Percentiles rank a stretch among this genome's conserved stretches.
phyloP scores from a whole-genome alignment of 2,797 vertebrate genomes.

The Ctenopoma kingsleyae region DNA sequence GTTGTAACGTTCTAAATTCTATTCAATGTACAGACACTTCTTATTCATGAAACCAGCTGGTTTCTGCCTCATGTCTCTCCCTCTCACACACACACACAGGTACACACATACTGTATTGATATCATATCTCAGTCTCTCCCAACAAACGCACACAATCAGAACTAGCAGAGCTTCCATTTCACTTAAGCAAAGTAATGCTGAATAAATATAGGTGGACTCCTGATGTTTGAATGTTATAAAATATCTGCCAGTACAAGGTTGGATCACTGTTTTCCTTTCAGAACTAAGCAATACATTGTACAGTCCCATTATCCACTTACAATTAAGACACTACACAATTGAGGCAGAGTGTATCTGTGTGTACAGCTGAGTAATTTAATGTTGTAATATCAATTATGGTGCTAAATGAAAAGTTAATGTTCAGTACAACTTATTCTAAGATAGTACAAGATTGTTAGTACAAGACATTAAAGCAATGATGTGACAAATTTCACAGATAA shows the following conservation, averaged over 20 bases:
- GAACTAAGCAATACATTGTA: not conserved
- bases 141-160: not conserved
- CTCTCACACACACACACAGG: too few relatives aligned
- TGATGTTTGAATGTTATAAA: not conserved
- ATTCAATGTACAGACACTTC: not conserved
- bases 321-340: not conserved
- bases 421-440: too few relatives aligned
- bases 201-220: not conserved
- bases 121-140: constrained; percentile 2
- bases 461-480: too few relatives aligned
- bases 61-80: not conserved
- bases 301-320: not conserved
- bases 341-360: not conserved
- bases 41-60: not conserved
- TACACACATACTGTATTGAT: not conserved
- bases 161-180: not conserved
- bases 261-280: not conserved
- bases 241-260: not conserved
- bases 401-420: too few relatives aligned
- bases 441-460: too few relatives aligned
- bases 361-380: too few relatives aligned
- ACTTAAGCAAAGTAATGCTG: not conserved
- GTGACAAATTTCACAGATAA: not conserved
- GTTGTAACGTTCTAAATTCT: constrained; percentile 7
- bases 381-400: too few relatives aligned